Base-by-base conservation (phyloP, 1,140 invertebrate species). In the Eupristina koningsbergeri region DNA sequence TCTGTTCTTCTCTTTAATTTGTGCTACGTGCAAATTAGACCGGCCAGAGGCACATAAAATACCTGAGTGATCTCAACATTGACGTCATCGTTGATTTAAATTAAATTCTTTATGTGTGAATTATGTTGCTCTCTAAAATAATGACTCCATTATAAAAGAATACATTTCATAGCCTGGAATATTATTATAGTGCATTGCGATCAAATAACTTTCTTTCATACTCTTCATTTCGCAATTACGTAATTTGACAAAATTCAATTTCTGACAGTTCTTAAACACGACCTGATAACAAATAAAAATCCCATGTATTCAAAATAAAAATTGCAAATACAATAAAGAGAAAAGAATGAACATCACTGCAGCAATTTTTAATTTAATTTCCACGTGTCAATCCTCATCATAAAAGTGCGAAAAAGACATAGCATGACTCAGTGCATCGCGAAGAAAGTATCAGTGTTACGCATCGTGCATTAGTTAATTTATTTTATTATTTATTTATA, bases 61-160 rank as follows among this genome's bases (percentile, higher is more conserved):
- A 71, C 36, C 67, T 41, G 67, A 71, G 39, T 71, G 67, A 71
- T 71, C 67, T 71, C 67, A 71, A 71, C 67, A 71, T 41, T 41
- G 67, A 71, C 67, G 67, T 71, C 67, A 71, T 71, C 67, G 36
- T 71, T 41, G 19, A 71, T 71, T 71, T 71, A 71, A 71, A 71
- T 71, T 71, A 71, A 41, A 71, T 71, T 71, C 67, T 71, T 71
- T 41, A 71, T 41, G 22, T n/a, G 39, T 71, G 36, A 71, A 71
- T 71, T 41, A 41, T n/a, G 67, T n/a, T 71, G 41, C 67, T 71
- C 1, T 41, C 67, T 39, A 41, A n/a, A 71, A 71, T 71, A 39
- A 71, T 41, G n/a, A 39, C 22, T 71, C n/a, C 34, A 64, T 15
- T 7, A 15, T 15, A 71, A 41, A 39, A 41, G 2, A 71, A 41